Base-by-base conservation (phyloP, 1,140 invertebrate species). In the Dysdera silvatica region DNA sequence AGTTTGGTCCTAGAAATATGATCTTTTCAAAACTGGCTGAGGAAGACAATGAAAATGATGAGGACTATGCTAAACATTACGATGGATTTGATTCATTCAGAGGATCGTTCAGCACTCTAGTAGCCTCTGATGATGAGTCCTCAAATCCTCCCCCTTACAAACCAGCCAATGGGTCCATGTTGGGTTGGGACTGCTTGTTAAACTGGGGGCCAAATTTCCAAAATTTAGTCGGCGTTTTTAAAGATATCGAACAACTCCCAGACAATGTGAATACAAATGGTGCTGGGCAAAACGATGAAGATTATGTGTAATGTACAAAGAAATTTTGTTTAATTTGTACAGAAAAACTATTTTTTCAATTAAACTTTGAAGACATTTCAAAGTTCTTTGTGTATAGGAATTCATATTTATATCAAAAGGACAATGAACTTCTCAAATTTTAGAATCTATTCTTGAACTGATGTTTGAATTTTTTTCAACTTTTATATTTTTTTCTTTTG, bases 191-290 rank as follows among this genome's bases (percentile, higher is more conserved):
- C 71, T 93, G 95, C 72, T 78, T 95, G 55, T 80, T 95, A 16
- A 95, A 94, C 78, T 96, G 93, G 93, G 91, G 91, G 8, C 91
- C 91, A 7, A 95, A 92, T 78, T 95, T 95, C 75, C 89, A 95
- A 75, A 93, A 87, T 74, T 81, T 96, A 70, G 89, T 93, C 48
- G 91, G 91, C 2, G 92, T 97, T 37, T 96, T 96, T 72, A 93
- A 91, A 78, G 93, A 97, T 74, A 96, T 97, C 70, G 91, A 91
- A 16, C 88, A 95, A 77, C 76, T 97, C 67, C 92, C 92, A 2
- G 89, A 94, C 73, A 85, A 40, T 85, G 82, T 72, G 10, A 58
- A 55, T 45, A 55, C 59, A 35, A 12, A 51, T 49, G 66, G 65
- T 40, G 70, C 69, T 57, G 63, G 68, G 33, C 72, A 73, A 65